Base-by-base conservation (phyloP, 35 echinoderm and acorn worm species). In the Lytechinus pictus region DNA sequence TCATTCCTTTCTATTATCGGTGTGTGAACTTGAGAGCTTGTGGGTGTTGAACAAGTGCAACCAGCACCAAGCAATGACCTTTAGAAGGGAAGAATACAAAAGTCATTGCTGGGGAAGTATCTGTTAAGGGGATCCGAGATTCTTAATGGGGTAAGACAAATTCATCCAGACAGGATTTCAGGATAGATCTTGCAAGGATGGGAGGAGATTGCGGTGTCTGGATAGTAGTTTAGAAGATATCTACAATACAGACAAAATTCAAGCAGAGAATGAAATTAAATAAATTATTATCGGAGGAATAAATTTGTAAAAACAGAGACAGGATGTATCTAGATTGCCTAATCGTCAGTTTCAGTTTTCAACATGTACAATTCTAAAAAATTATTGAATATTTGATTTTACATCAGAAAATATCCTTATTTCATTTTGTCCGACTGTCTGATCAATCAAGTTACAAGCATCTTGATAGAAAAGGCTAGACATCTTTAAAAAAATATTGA, bases 71-170 rank as follows among this genome's bases (percentile, higher is more conserved):
- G 61, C 11, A 16, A n/a, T 79, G 66, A 79, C 66, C 66, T 79
- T 79, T 79, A 5, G 19, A 79, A 24, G n/a, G 66, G 66, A 79
- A 79, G 66, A 79, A 24, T 14, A 79, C 19, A 79, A n/a, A n/a
- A 79, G 66, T 79, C 66, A 24, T 6, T 79, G 66, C 66, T 5
- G 66, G 66, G 66, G 66, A 79, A 79, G 21, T 79, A 79, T 79
- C 66, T 79, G 66, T 79, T 79, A 79, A 79, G 14, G 66, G 21
- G 66, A 79, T 79, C 66, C 66, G 21, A 79, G 66, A 24, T 24
- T 79, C 66, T 79, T 79, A 79, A 79, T 79, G 66, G 66, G 66
- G 66, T 79, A 79, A 79, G 66, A 79, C 66, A 79, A 79, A 79
- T 79, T n/a, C 66, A 79, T 79, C 66, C 66, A 79, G 66, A 79